A percentile compares a stretch with the other conserved stretches of the same genome.
Conservation (phyloP, 2,797 vertebrate genomes). For the Eulemur coronatus region DNA sequence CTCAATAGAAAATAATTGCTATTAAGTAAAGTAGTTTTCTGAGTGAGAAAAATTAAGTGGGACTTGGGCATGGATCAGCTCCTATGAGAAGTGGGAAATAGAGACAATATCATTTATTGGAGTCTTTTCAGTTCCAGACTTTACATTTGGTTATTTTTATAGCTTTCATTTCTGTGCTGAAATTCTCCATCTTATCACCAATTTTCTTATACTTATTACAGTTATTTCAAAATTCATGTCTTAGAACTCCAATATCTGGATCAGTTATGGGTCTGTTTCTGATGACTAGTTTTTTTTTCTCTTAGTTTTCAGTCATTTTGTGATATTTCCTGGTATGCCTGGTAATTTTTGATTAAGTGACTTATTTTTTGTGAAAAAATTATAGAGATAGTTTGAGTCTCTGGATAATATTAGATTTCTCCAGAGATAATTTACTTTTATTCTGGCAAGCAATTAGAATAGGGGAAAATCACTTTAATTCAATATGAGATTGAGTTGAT, state of each 20-base stretch:
- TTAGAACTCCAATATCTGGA: neutral
- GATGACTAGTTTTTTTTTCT: neutral
- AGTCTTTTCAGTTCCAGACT: neutral
- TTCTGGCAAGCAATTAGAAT: neutral
- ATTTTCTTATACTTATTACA: neutral
- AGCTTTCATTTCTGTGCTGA: neutral
- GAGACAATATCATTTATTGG: neutral
- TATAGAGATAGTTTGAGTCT: neutral
- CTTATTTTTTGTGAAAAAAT: neutral
- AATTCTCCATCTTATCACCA: neutral
- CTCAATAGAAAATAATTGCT: neutral
- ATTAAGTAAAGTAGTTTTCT: neutral
- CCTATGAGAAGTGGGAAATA: neutral
- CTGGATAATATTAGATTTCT: neutral
- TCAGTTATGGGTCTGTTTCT: neutral
- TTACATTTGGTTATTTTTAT: conserved; percentile 21
- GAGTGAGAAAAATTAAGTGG: neutral
- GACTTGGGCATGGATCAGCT: neutral
- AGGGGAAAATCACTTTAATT: neutral
- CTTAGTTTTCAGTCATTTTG: neutral
- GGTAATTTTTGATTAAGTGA: neutral
- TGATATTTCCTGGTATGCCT: neutral
- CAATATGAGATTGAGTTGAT: neutral
- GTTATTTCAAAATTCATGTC: neutral
- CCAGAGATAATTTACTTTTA: neutral